Base-by-base conservation (phyloP, 2,113 vertebrate species). In the Lepisosteus oculatus region DNA sequence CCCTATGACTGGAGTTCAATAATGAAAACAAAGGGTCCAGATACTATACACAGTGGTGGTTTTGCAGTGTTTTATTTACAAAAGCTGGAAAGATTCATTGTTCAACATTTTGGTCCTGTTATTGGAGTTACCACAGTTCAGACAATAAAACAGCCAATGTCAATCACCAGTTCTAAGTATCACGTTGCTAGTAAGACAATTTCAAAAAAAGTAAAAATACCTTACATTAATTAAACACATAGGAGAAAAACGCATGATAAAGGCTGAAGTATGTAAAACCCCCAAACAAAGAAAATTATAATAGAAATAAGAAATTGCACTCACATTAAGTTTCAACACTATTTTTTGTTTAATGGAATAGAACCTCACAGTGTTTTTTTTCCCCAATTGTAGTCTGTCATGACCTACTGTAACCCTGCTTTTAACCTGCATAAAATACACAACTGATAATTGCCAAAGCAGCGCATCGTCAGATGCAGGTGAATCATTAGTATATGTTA, bases 91-190 rank as follows among this genome's bases (percentile, higher is more conserved):
- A 15, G 13, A 11, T 29, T 61, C 56, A 67, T 65, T 65, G n/a
- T 80, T 86, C 44, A 82, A 86, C 81, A 83, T 91, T 89, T 91
- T 92, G 89, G 88, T 90, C 87, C 89, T 84, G 90, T 92, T 92
- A 91, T 90, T 92, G 68, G 84, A 84, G 75, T 85, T 85, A 88
- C 87, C 88, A 91, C 89, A 91, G 86, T 89, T 89, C 85, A 90
- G 90, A 88, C 89, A 88, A 91, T 84, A 88, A 87, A 90, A 90
- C 88, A 86, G 88, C 84, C 84, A 90, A 85, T 87, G 83, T 84
- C 84, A 79, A 77, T 86, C 81, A 92, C 84, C 85, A 87, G 82
- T 74, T 86, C 85, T 86, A 90, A 83, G 86, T 84, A 88, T 80
- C 87, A 90, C 81, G 78, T 86, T 80, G 76, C 80, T 85, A 83